Base-by-base conservation (phyloP, 2,888 invertebrate genomes). In the Caprella mutica region DNA sequence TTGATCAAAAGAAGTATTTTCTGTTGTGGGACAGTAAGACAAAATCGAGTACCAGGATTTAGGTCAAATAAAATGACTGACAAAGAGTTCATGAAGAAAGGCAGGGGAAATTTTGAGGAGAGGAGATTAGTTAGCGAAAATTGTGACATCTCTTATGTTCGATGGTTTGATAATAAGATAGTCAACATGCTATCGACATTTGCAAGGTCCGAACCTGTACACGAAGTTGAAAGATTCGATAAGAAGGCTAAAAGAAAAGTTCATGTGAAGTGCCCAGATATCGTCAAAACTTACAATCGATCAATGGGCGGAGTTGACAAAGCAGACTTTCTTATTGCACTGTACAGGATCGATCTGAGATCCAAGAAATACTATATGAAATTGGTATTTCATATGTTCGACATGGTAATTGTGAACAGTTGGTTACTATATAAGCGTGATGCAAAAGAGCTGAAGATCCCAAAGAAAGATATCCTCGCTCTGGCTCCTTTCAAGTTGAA, bases 281-380 rank as follows among this genome's bases (percentile, higher is more conserved):
- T 53, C 19, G 29, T 53, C 9, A 44, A 53, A 42, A 24, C 14
- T 8, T 53, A 53, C 29, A 53, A 53, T 29, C 27, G 23, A 17
- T 40, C 42, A 50, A 53, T 53, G 53, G 53, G 53, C 4, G 53
- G 53, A 46, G 53, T 53, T 8, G 53, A 43, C 43, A 43, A 43
- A 4, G 43, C 43, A 43, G 43, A 43, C 14, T 5, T 1, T 17
- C 43, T 43, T 5, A 43, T 43, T 4, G 43, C 43, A 5, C 6
- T 43, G 5, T 9, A 5, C 43, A 43, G 43, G 24, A 43, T 5
- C 19, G 8, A 5, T 1, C 14, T 43, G 19, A 43, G 4, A 14
- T 43, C 43, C n/a, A 43, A 43, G 4, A 43, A 43, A 21, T 17
- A 5, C 19, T 43, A 43, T 19, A 12, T 43, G 43, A 43, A 43